phyloP scores from a whole-genome alignment of 2,797 vertebrate species.

The Pantherophis vulpinus region DNA sequence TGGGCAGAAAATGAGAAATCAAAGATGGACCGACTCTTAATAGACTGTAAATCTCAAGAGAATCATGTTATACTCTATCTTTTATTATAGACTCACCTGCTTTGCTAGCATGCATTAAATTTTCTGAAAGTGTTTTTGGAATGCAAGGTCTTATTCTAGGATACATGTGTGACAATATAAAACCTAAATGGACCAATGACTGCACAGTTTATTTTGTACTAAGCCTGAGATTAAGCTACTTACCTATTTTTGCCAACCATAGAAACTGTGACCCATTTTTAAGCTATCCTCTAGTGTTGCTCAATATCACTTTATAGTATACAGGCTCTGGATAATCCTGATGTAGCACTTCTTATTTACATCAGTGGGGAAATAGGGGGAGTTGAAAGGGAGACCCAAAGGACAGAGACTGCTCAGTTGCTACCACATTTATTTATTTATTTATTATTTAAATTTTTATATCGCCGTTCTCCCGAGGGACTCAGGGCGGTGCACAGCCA shows the following conservation, averaged over 20 bases:
- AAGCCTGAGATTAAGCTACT: not conserved
- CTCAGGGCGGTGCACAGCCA: no score
- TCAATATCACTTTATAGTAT: not conserved
- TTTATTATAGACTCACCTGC: not conserved
- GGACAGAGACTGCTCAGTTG: not conserved
- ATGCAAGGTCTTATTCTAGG: not conserved
- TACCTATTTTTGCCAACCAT: not conserved
- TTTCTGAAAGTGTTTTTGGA: conserved; percentile 1
- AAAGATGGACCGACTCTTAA: not conserved
- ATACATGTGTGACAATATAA: not conserved
- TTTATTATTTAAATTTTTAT: no score
- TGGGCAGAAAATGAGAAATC: not conserved
- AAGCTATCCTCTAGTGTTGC: not conserved
- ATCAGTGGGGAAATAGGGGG: not conserved
- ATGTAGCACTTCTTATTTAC: not conserved
- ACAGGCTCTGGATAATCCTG: not conserved
- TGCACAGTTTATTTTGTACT: not conserved
- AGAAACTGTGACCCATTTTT: not conserved
- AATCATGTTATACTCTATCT: not conserved
- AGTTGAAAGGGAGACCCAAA: not conserved
- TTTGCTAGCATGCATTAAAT: not conserved
- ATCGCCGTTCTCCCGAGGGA: no score
- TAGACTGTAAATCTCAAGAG: not conserved
- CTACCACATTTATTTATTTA: not conserved
- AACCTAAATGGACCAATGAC: not conserved